Conservation (phyloP, 2,888 invertebrate genomes). For the Amblyteles armatorius region DNA sequence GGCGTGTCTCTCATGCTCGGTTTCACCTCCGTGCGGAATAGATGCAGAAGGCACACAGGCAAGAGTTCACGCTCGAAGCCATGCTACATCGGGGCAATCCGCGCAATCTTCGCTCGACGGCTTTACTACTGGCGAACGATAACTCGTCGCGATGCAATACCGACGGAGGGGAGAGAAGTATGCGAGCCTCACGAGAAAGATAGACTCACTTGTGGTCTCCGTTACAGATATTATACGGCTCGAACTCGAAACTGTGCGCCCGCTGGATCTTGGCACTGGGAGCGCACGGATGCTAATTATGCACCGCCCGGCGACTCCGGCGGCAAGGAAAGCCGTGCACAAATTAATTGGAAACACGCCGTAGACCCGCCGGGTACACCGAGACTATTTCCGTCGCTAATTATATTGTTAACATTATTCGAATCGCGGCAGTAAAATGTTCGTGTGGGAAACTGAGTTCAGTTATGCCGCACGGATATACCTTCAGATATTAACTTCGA, state of each 20-base stretch:
- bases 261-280: constrained; percentile 8
- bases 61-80: constrained; percentile 29
- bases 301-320: constrained; percentile 54
- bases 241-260: constrained; percentile 34
- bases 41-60: neutral
- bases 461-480: constrained; percentile 2
- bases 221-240: constrained; percentile 34
- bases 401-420: constrained; percentile 71
- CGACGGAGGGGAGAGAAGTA: constrained; percentile 14
- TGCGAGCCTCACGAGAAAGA: constrained; percentile 17
- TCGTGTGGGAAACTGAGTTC: constrained; percentile 49
- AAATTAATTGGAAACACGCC: constrained; percentile 71
- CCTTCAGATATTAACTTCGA: constrained; percentile 17
- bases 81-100: constrained; percentile 4
- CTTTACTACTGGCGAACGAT: constrained; percentile 42
- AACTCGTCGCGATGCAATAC: constrained; percentile 38
- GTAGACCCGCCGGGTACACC: constrained; percentile 33
- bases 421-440: constrained; percentile 62
- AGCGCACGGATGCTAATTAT: constrained; percentile 61
- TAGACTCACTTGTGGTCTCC: neutral
- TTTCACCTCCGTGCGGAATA: constrained; percentile 29
- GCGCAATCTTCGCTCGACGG: constrained; percentile 38
- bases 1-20: constrained; percentile 45
- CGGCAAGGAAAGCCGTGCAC: constrained; percentile 57
- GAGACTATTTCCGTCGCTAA: constrained; percentile 68